phyloP scores from a whole-genome alignment of 1,140 invertebrate genomes.

The Conopomorpha cramerella region DNA sequence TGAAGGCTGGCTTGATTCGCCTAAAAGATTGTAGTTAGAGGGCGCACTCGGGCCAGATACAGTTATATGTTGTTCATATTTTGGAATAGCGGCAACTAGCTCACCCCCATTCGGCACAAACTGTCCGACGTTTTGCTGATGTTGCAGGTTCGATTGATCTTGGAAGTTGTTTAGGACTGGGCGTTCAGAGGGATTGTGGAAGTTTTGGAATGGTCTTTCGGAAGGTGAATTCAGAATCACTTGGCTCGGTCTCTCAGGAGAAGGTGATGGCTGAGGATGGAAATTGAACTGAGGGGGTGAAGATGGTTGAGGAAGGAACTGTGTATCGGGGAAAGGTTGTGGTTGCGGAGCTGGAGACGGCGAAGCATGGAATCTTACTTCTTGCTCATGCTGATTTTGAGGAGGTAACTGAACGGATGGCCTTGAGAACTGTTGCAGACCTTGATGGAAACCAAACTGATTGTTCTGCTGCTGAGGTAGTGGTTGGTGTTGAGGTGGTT shows the following conservation, averaged over 20 bases:
- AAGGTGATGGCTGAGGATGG: slow-evolving; percentile 35
- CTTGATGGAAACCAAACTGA: slow-evolving; percentile 52
- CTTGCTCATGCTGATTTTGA: slow-evolving; percentile 19
- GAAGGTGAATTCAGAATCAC: slow-evolving; percentile 24
- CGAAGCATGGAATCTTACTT: slow-evolving; percentile 23
- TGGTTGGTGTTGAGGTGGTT: slow-evolving; percentile 25
- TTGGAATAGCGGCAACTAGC: slow-evolving; percentile 73
- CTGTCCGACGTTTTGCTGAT: slow-evolving; percentile 43
- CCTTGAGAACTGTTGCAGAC: slow-evolving; percentile 21
- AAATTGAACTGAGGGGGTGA: slow-evolving; percentile 40
- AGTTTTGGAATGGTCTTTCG: slow-evolving; percentile 22
- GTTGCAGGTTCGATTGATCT: slow-evolving; percentile 21
- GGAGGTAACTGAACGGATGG: slow-evolving; percentile 19
- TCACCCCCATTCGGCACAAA: slow-evolving; percentile 66
- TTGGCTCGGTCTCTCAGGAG: slow-evolving; percentile 22
- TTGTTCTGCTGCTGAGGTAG: slow-evolving; percentile 36
- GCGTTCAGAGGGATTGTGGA: slow-evolving; percentile 3
- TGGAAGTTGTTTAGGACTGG: slow-evolving; percentile 18
- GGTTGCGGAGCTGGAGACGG: slow-evolving; percentile 29
- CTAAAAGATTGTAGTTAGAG: slow-evolving; percentile 22
- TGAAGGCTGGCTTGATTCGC: slow-evolving; percentile 20
- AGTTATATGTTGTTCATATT: slow-evolving; percentile 75
- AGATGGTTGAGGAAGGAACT: slow-evolving; percentile 46
- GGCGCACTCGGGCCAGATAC: slow-evolving; percentile 43
- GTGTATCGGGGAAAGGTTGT: slow-evolving; percentile 29